Evolutionary conservation across 2,113 vertebrate genomes (phyloP).

Genomic region (Charadrius vociferus): DNA sequence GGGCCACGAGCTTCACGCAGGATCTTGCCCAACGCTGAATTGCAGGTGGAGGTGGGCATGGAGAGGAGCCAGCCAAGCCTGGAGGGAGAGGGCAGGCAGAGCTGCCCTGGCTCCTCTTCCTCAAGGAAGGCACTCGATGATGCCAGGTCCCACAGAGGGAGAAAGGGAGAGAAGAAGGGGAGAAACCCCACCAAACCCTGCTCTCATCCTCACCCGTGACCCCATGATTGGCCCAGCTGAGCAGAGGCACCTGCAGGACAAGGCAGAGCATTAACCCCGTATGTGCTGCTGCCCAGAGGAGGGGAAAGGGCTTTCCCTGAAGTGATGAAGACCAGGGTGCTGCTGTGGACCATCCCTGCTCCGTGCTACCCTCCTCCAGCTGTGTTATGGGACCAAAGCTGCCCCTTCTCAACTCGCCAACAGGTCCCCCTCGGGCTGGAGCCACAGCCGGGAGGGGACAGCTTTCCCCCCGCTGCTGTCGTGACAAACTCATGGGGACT

Average conservation of each 20-base stretch:
- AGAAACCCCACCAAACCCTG: rapidly evolving
- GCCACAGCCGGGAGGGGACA: too few relatives aligned
- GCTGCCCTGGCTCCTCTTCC: not conserved
- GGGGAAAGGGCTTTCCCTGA: not conserved
- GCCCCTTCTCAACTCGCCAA: not conserved
- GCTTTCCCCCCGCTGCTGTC: rapidly evolving
- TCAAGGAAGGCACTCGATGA: too few relatives aligned
- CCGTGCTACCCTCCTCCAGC: not conserved
- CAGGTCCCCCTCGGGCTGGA: rapidly evolving
- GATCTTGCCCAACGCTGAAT: rapidly evolving
- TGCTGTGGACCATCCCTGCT: not conserved
- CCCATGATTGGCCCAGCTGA: not conserved
- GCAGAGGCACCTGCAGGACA: not conserved
- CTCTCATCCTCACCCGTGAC: not conserved
- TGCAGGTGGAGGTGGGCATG: rapidly evolving
- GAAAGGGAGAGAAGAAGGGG: rapidly evolving
- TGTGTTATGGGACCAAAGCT: not conserved
- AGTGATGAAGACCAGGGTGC: not conserved
- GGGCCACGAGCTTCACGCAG: not conserved
- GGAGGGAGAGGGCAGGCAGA: not conserved
- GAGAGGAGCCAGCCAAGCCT: not conserved
- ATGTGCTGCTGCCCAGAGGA: not conserved
- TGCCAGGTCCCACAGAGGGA: rapidly evolving
- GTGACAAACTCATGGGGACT: not conserved
- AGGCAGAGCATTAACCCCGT: not conserved